phyloP scores from a whole-genome alignment of 2,888 invertebrate species.

The Parnassius smintheus region DNA sequence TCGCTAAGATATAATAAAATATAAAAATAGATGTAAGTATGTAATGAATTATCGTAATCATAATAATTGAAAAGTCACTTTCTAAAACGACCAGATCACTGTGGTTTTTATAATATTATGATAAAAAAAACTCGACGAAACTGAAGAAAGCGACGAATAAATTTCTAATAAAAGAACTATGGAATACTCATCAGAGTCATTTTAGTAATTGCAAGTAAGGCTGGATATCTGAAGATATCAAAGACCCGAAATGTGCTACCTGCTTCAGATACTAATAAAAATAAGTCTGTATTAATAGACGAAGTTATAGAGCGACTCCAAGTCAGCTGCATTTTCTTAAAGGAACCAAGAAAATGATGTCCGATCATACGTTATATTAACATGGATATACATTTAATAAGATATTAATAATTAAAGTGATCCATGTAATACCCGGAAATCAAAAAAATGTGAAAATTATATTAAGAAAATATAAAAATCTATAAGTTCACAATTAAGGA shows the following conservation, averaged over 20 bases:
- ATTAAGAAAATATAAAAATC: too few relatives aligned
- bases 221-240: slow-evolving; percentile 39
- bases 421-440: too few relatives aligned
- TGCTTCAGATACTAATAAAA: slow-evolving; percentile 70
- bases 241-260: slow-evolving; percentile 53
- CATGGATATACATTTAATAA: slow-evolving; percentile 12
- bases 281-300: slow-evolving; percentile 70
- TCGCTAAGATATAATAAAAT: too few relatives aligned
- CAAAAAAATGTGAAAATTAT: too few relatives aligned
- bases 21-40: too few relatives aligned
- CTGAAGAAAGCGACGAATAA: background rate
- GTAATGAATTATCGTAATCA: too few relatives aligned
- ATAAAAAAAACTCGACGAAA: background rate
- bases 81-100: too few relatives aligned
- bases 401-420: too few relatives aligned
- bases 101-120: too few relatives aligned
- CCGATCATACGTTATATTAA: slow-evolving; percentile 47
- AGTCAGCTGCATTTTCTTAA: slow-evolving; percentile 80
- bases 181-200: slow-evolving; percentile 32
- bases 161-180: slow-evolving; percentile 13
- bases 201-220: slow-evolving; percentile 44
- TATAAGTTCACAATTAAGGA: too few relatives aligned
- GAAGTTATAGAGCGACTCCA: slow-evolving; percentile 64
- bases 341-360: slow-evolving; percentile 76
- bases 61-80: too few relatives aligned